Percentiles rank a stretch among this genome's conserved stretches.
phyloP scores from a whole-genome alignment of 2,797 vertebrate species.

The Emydoidea blandingii region DNA sequence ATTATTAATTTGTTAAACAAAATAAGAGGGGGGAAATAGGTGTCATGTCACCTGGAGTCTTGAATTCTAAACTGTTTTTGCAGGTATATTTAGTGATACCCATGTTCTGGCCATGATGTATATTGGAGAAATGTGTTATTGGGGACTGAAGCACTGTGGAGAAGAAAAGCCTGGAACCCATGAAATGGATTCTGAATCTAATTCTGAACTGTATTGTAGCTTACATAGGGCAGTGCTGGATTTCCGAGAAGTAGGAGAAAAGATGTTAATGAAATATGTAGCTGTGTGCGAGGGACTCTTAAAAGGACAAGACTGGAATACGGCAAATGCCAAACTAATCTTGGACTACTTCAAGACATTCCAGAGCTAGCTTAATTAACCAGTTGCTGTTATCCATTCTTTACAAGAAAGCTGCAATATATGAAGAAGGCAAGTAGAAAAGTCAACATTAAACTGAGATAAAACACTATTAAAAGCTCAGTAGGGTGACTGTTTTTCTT shows the following conservation, averaged over 20 bases:
- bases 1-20: neutral
- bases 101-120: slow-evolving; percentile 98
- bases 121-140: slow-evolving; percentile 98
- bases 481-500: neutral
- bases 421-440: slow-evolving; percentile 9
- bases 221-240: slow-evolving; percentile 80
- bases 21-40: neutral
- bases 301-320: slow-evolving; percentile 94
- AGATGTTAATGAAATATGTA: slow-evolving; percentile 92
- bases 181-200: neutral
- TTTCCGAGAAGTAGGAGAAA: slow-evolving; percentile 94
- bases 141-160: slow-evolving; percentile 91
- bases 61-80: slow-evolving; percentile 60
- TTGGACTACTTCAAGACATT: slow-evolving; percentile 85
- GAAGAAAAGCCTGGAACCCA: slow-evolving; percentile 81
- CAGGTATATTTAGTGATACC: slow-evolving; percentile 95
- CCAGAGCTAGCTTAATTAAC: slow-evolving; percentile 25
- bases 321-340: slow-evolving; percentile 93
- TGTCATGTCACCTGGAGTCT: neutral
- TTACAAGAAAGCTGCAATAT: neutral
- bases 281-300: slow-evolving; percentile 93
- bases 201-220: slow-evolving; percentile 15
- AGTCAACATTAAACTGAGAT: neutral
- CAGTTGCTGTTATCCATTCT: neutral
- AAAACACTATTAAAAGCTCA: neutral